Evolutionary conservation across 2,113 vertebrate species (phyloP).

Genomic region (Aptenodytes patagonicus): DNA sequence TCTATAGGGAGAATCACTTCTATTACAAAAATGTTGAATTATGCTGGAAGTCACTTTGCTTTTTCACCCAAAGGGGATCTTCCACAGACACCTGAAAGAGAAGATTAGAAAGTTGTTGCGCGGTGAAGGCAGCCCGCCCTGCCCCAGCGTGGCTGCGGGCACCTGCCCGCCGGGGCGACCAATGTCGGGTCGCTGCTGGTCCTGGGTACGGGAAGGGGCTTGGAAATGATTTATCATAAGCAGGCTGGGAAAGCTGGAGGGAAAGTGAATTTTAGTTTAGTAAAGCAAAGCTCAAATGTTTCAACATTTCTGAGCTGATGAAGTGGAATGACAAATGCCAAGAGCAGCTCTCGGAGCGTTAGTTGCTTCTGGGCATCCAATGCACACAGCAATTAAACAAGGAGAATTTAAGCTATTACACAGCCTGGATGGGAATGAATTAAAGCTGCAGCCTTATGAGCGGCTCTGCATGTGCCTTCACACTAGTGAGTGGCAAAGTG

Average conservation of each 20-base stretch:
- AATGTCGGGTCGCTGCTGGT: rapidly evolving
- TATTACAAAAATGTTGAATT: background rate
- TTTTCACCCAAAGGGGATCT: background rate
- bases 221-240: background rate
- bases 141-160: background rate
- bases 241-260: background rate
- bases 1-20: background rate
- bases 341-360: background rate
- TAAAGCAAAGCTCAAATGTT: background rate
- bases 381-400: background rate
- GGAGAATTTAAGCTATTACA: background rate
- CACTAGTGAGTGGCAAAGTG: background rate
- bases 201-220: rapidly evolving
- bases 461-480: background rate
- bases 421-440: background rate
- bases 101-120: background rate
- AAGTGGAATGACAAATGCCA: background rate
- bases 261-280: background rate
- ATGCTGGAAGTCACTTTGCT: background rate
- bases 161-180: background rate
- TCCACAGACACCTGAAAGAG: background rate
- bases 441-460: background rate
- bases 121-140: rapidly evolving
- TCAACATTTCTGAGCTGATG: background rate
- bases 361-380: background rate